Conservation (phyloP, 2,888 invertebrate genomes). For the Strigamia transsilvanica region DNA sequence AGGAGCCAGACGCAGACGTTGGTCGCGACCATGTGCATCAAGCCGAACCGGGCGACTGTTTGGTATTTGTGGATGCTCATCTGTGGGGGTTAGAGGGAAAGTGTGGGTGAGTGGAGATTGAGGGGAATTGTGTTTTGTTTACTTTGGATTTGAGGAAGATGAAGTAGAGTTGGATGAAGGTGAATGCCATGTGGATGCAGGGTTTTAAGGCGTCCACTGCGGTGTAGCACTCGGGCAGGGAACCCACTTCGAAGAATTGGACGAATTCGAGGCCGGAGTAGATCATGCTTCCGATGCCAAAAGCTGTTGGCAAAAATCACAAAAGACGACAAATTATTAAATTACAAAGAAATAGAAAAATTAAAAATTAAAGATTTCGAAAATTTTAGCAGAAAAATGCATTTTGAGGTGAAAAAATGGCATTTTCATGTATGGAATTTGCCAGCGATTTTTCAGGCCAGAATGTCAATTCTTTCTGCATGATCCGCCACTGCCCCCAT, state of each 20-base stretch:
- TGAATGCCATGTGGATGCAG: constrained; percentile 62
- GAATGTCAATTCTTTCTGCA: background rate
- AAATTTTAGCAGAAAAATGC: background rate
- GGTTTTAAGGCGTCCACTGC: constrained; percentile 61
- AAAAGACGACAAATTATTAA: too few species aligned
- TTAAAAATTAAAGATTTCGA: too few species aligned
- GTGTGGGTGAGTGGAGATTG: background rate
- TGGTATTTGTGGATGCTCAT: constrained; percentile 74
- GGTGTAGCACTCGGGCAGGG: constrained; percentile 61
- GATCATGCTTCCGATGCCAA: constrained; percentile 65
- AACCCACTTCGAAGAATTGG: constrained; percentile 62
- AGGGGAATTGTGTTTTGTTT: constrained; percentile 39
- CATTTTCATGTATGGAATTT: too few species aligned
- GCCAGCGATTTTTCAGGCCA: background rate
- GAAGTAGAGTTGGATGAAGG: constrained; percentile 65
- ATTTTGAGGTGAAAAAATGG: background rate
- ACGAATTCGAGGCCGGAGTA: constrained; percentile 64
- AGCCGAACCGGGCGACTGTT: constrained; percentile 85
- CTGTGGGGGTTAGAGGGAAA: constrained; percentile 67
- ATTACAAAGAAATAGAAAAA: too few species aligned
- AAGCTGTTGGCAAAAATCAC: constrained; percentile 62
- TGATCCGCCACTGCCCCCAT: too few species aligned
- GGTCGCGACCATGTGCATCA: constrained; percentile 99
- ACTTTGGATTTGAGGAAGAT: constrained; percentile 65
- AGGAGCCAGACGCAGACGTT: constrained; percentile 97